phyloP scores from a whole-genome alignment of 2,888 invertebrate species.

The Tiliacea citrago region DNA sequence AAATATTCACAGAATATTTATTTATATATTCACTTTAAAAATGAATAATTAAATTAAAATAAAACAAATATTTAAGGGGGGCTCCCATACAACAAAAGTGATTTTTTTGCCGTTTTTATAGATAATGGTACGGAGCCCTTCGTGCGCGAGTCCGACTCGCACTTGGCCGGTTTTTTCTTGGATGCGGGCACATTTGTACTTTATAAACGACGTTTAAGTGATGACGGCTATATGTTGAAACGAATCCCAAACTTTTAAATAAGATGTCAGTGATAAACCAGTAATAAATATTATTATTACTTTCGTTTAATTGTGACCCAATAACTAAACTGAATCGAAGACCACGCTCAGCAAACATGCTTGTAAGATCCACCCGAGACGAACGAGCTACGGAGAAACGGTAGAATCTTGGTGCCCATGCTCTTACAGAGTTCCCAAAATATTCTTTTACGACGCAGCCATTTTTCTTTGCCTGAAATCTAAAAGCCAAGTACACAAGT shows the following conservation, averaged over 20 bases:
- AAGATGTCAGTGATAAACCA: not conserved
- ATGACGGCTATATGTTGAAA: not conserved
- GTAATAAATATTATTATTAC: not conserved
- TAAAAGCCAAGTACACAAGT: not conserved
- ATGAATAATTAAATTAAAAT: too few relatives aligned
- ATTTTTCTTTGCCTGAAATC: not conserved
- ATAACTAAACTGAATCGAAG: not conserved
- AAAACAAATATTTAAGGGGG: too few relatives aligned
- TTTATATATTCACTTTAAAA: too few relatives aligned
- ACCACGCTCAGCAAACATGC: not conserved
- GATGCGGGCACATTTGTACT: not conserved
- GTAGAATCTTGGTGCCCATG: not conserved
- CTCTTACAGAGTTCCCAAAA: not conserved
- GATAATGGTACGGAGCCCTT: too few relatives aligned
- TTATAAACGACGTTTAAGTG: not conserved
- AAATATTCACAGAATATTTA: too few relatives aligned
- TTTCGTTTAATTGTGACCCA: not conserved
- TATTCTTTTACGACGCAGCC: too few relatives aligned
- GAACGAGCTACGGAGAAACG: not conserved
- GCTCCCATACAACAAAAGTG: too few relatives aligned
- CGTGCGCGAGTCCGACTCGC: too few relatives aligned
- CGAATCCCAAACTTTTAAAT: not conserved
- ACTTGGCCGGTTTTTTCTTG: too few relatives aligned
- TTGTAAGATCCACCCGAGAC: not conserved
- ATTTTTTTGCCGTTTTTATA: too few relatives aligned